These are phyloP conservation scores for Linnaemya vulpina DNA, from an alignment of 2,888 invertebrate genomes.

Conservation along the genomic window DNA sequence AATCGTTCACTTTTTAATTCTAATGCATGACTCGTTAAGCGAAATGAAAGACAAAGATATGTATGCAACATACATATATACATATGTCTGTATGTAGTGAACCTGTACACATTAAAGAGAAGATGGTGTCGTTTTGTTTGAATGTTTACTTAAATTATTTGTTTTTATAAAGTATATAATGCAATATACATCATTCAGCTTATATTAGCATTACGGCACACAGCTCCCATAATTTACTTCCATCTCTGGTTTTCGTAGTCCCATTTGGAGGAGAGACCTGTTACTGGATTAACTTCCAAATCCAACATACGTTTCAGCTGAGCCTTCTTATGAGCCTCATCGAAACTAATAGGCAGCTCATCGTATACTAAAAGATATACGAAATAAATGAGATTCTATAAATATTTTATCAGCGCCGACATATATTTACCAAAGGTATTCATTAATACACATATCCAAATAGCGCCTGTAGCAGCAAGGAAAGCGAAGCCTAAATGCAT, in stretches of 20 bases:
- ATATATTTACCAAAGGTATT: constrained; percentile 80
- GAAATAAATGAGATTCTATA: not conserved
- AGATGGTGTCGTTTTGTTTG: not conserved
- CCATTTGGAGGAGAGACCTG: constrained; percentile 92
- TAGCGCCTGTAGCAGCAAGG: constrained; percentile 76
- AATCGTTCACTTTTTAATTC: too few relatives aligned
- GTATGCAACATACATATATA: too few relatives aligned
- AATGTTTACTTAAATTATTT: constrained; percentile 46
- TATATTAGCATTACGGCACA: not conserved
- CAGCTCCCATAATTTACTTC: constrained; percentile 84
- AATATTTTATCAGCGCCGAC: not conserved
- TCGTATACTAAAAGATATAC: constrained; percentile 84
- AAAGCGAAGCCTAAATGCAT: constrained; percentile 85
- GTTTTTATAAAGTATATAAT: constrained; percentile 44
- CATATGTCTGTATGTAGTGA: not conserved
- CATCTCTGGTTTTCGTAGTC: constrained; percentile 96
- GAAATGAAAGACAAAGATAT: too few relatives aligned
- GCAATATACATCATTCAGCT: constrained; percentile 20
- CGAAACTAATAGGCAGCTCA: constrained; percentile 88
- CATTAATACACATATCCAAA: constrained; percentile 79
- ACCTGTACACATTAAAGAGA: not conserved
- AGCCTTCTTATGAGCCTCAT: constrained; percentile 89
- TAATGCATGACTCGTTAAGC: too few relatives aligned
- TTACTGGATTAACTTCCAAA: constrained; percentile 90
- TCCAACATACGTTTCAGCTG: constrained; percentile 91